Percentiles rank a stretch among this genome's conserved stretches.
Conservation (phyloP, 2,888 invertebrate species). For the Byasa hedistus region DNA sequence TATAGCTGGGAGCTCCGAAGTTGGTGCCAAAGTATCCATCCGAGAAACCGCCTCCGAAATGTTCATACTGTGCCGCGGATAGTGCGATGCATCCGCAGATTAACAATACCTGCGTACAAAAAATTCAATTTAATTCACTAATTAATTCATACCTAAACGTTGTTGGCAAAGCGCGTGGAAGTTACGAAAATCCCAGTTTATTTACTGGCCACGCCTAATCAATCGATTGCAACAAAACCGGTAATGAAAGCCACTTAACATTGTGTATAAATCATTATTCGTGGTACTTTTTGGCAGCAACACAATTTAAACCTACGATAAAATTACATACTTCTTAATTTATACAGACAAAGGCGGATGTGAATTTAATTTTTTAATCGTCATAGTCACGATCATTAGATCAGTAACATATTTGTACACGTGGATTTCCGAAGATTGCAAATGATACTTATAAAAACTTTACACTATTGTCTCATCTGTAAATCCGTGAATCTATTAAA, state of each 20-base stretch:
- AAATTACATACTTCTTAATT: neutral
- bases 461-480: too few species aligned
- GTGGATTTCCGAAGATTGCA: too few species aligned
- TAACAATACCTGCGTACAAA: slow-evolving; percentile 66
- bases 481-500: too few species aligned
- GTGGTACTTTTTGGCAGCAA: slow-evolving; percentile 4
- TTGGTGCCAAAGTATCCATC: slow-evolving; percentile 66
- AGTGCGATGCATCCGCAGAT: slow-evolving; percentile 68
- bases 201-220: slow-evolving; percentile 17
- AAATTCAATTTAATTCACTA: slow-evolving; percentile 6
- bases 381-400: too few species aligned
- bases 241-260: slow-evolving; percentile 13
- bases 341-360: neutral
- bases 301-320: neutral
- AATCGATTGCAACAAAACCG: slow-evolving; percentile 21
- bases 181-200: slow-evolving; percentile 22
- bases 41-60: slow-evolving; percentile 56
- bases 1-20: slow-evolving; percentile 67
- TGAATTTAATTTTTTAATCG: neutral
- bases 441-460: too few species aligned
- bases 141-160: neutral
- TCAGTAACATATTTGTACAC: too few species aligned
- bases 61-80: slow-evolving; percentile 64
- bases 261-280: slow-evolving; percentile 17
- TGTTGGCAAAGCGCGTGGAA: slow-evolving; percentile 10